These are phyloP conservation scores for Catharus bicknelli DNA, from an alignment of 2,113 vertebrate genomes.

Conservation along the genomic window DNA sequence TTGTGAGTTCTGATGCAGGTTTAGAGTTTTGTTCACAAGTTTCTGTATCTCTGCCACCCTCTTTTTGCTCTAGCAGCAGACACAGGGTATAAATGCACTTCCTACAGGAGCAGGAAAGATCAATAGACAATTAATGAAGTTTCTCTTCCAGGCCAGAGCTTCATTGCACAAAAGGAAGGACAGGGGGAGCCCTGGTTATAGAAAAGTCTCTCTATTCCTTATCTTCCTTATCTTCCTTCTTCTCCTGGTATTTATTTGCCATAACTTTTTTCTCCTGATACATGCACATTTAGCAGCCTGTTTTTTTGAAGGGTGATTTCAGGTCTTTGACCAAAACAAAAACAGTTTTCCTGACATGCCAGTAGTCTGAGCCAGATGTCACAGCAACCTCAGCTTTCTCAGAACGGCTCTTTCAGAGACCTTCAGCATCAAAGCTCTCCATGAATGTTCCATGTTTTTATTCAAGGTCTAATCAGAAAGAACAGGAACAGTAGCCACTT, in stretches of 20 bases:
- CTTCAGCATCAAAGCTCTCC: background rate
- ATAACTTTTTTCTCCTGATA: background rate
- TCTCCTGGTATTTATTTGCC: background rate
- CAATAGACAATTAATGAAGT: background rate
- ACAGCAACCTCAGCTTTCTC: background rate
- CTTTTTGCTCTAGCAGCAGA: background rate
- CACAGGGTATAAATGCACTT: background rate
- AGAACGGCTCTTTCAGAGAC: background rate
- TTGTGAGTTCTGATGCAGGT: background rate
- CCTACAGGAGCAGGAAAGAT: background rate
- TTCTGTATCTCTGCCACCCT: background rate
- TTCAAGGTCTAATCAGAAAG: background rate
- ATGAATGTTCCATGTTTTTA: rapidly evolving
- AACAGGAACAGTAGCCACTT: background rate
- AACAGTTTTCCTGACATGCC: background rate
- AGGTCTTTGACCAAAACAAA: background rate
- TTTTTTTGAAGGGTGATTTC: background rate
- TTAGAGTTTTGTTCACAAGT: background rate
- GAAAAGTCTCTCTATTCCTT: background rate
- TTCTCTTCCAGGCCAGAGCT: background rate
- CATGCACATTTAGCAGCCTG: background rate
- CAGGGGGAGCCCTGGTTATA: background rate
- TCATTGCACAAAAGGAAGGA: background rate
- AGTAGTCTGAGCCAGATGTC: background rate
- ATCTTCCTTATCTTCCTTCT: background rate